Conservation (phyloP, 2,888 invertebrate species). For the Chaitophorus viminalis region DNA sequence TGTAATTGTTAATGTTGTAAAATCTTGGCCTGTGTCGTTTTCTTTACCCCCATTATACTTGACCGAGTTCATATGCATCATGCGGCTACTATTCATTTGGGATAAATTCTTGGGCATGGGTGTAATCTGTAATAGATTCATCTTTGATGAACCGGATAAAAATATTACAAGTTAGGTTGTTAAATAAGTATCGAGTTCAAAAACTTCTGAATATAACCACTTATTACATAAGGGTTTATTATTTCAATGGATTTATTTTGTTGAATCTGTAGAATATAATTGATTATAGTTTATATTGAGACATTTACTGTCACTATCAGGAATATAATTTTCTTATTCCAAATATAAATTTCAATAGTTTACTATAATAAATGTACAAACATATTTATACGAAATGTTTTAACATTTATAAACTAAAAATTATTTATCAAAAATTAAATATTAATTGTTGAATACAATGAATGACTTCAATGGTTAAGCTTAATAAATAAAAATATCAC, state of each 20-base stretch:
- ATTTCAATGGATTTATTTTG: neutral
- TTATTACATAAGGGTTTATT: neutral
- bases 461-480: too few species aligned
- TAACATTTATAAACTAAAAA: too few species aligned
- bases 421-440: too few species aligned
- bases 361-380: too few species aligned
- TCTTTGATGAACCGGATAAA: slow-evolving; percentile 59
- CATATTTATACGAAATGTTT: too few species aligned
- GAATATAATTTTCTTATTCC: too few species aligned
- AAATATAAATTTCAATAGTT: too few species aligned
- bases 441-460: too few species aligned
- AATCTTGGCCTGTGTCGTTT: slow-evolving; percentile 42
- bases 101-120: slow-evolving; percentile 53
- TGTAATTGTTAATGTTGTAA: slow-evolving; percentile 35
- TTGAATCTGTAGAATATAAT: too few species aligned
- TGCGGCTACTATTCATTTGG: slow-evolving; percentile 46
- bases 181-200: slow-evolving; percentile 33
- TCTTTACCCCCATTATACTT: slow-evolving; percentile 52
- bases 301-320: too few species aligned
- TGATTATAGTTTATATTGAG: too few species aligned
- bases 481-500: too few species aligned
- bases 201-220: slow-evolving; percentile 11
- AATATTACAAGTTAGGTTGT: slow-evolving; percentile 53
- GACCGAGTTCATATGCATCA: slow-evolving; percentile 53
- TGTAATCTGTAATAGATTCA: slow-evolving; percentile 59